Percentiles rank a stretch among this genome's conserved stretches.
Evolutionary conservation across 2,888 invertebrate species (phyloP).

Genomic region (Apodemia mormo): DNA sequence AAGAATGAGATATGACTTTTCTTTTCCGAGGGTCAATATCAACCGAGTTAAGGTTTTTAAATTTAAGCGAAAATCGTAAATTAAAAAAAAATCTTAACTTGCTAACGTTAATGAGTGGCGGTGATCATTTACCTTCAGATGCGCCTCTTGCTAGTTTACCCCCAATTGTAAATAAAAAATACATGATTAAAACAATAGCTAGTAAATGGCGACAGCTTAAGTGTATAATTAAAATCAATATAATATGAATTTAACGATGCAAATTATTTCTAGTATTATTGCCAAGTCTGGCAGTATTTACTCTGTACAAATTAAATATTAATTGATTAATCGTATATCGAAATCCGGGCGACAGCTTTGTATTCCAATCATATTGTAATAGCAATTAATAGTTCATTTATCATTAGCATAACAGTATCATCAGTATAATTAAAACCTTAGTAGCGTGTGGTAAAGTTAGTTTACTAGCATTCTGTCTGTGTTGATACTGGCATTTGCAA

Average conservation of each 20-base stretch:
- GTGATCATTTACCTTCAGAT: no score
- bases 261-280: neutral
- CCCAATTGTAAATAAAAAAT: no score
- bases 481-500: neutral
- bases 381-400: slow-evolving; percentile 13
- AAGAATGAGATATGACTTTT: no score
- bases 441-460: neutral
- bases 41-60: no score
- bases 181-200: no score
- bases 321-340: slow-evolving; percentile 17
- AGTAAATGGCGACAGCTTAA: no score
- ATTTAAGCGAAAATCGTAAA: no score
- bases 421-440: neutral
- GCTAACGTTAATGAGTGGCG: no score
- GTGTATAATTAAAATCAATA: no score
- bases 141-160: no score
- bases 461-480: neutral
- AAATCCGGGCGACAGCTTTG: slow-evolving; percentile 11
- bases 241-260: neutral
- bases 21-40: no score
- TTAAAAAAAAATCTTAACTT: no score
- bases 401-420: slow-evolving; percentile 2
- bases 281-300: neutral
- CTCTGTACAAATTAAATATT: neutral
- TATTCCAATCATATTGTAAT: slow-evolving; percentile 18